These are phyloP conservation scores for Anorthoa munda DNA, from an alignment of 2,888 invertebrate species.

Conservation along the genomic window DNA sequence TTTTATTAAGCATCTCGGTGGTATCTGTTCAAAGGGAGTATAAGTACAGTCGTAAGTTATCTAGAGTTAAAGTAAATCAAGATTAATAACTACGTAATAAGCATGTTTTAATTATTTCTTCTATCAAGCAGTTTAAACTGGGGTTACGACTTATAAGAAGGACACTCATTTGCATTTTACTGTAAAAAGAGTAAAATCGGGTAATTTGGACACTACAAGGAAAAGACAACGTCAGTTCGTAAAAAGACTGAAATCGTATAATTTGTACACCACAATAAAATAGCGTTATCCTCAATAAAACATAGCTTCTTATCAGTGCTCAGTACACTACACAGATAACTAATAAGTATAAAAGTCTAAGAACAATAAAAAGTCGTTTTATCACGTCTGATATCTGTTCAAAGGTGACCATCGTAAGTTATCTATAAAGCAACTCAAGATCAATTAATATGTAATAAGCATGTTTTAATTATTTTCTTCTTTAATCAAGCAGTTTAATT, in stretches of 20 bases:
- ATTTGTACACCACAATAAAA: conserved; percentile 29
- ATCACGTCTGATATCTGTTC: conserved; percentile 43
- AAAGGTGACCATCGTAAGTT: conserved; percentile 47
- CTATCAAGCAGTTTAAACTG: conserved; percentile 18
- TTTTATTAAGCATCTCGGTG: conserved; percentile 43
- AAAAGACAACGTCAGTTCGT: conserved; percentile 10
- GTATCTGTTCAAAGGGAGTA: conserved; percentile 36
- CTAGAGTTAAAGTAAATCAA: conserved; percentile 74
- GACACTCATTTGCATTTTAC: conserved; percentile 44
- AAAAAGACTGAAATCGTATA: conserved; percentile 33
- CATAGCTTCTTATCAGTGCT: conserved; percentile 23
- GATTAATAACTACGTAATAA: conserved; percentile 78
- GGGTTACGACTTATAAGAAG: conserved; percentile 28
- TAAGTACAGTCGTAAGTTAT: conserved; percentile 51
- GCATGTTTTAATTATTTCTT: conserved; percentile 66
- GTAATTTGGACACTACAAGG: conserved; percentile 14
- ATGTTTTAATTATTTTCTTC: conserved; percentile 62
- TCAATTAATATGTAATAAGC: conserved; percentile 78
- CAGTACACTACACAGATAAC: conserved; percentile 2
- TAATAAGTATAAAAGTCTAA: conserved; percentile 8
- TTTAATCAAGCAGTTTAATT: conserved; percentile 20
- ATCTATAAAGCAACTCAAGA: conserved; percentile 74
- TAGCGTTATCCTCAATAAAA: conserved; percentile 10
- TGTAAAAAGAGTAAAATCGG: conserved; percentile 37
- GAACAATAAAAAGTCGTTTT: conserved; percentile 47